A percentile compares a stretch with the other conserved stretches of the same genome.
These are phyloP conservation scores for Heliconius aoede DNA, from an alignment of 2,888 invertebrate genomes.

Conservation along the genomic window DNA sequence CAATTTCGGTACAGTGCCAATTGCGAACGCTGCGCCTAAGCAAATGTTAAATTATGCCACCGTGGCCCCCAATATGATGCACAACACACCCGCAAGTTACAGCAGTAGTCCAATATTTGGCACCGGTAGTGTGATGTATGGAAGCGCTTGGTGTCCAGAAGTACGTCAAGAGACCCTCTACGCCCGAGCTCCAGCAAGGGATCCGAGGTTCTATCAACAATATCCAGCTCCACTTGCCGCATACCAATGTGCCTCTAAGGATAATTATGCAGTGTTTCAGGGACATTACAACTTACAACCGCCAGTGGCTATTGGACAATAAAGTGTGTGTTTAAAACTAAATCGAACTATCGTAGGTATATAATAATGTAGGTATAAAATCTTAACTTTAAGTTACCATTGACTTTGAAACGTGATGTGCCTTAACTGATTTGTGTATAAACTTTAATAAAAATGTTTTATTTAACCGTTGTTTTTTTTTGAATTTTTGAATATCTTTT, in stretches of 20 bases:
- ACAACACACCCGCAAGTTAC: constrained; percentile 58
- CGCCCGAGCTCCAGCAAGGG: constrained; percentile 62
- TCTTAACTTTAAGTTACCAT: constrained; percentile 47
- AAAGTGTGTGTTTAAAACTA: constrained; percentile 43
- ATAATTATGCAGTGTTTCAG: constrained; percentile 78
- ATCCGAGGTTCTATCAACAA: constrained; percentile 73
- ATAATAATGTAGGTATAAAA: constrained; percentile 14
- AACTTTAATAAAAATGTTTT: constrained; percentile 19
- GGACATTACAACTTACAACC: constrained; percentile 79
- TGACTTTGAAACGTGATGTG: constrained; percentile 45
- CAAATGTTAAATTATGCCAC: constrained; percentile 68
- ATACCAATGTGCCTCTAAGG: constrained; percentile 78
- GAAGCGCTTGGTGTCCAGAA: constrained; percentile 70
- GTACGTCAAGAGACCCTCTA: constrained; percentile 70
- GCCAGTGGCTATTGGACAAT: constrained; percentile 78
- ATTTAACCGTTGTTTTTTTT: constrained; percentile 10
- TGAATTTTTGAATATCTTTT: not conserved
- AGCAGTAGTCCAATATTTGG: constrained; percentile 63
- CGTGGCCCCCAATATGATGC: constrained; percentile 62
- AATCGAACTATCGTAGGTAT: constrained; percentile 15
- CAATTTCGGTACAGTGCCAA: constrained; percentile 68
- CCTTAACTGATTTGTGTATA: constrained; percentile 39
- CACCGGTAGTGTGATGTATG: constrained; percentile 59
- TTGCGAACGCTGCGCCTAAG: constrained; percentile 57
- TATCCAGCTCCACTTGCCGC: constrained; percentile 67